Evolutionary conservation across 2,888 invertebrate species (phyloP).

Genomic region (Caenorhabditis imperialis): DNA sequence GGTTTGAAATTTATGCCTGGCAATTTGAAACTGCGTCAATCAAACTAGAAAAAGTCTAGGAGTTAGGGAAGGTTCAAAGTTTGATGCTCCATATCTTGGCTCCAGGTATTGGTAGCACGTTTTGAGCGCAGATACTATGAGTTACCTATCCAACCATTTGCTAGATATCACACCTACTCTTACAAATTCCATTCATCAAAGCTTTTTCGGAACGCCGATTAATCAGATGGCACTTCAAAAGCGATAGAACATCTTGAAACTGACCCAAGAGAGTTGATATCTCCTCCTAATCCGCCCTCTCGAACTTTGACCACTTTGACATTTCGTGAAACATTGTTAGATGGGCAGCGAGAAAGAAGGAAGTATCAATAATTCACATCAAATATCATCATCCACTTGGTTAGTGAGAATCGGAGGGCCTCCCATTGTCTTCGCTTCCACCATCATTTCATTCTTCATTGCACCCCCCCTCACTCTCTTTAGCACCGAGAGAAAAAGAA

Average conservation of each 20-base stretch:
- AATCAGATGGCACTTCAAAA: constrained; percentile 4
- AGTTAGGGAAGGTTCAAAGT: too few relatives aligned
- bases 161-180: too few relatives aligned
- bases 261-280: constrained; percentile 8
- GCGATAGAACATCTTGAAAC: background rate
- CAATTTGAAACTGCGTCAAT: too few relatives aligned
- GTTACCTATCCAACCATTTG: too few relatives aligned
- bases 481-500: too few relatives aligned
- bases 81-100: too few relatives aligned
- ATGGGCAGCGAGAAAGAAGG: constrained; percentile 6
- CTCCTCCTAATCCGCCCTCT: constrained; percentile 14
- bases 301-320: constrained; percentile 41
- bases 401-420: constrained; percentile 15
- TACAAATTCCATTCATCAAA: too few relatives aligned
- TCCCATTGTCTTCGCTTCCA: constrained; percentile 29
- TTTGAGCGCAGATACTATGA: too few relatives aligned
- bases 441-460: constrained; percentile 15
- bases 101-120: too few relatives aligned
- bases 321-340: constrained; percentile 23
- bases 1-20: too few relatives aligned
- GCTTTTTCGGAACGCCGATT: too few relatives aligned
- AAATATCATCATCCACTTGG: constrained; percentile 43
- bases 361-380: constrained; percentile 43
- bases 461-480: constrained; percentile 3
- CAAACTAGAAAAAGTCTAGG: too few relatives aligned